phyloP scores from a whole-genome alignment of 2,888 invertebrate species.

The Hololepta plana region DNA sequence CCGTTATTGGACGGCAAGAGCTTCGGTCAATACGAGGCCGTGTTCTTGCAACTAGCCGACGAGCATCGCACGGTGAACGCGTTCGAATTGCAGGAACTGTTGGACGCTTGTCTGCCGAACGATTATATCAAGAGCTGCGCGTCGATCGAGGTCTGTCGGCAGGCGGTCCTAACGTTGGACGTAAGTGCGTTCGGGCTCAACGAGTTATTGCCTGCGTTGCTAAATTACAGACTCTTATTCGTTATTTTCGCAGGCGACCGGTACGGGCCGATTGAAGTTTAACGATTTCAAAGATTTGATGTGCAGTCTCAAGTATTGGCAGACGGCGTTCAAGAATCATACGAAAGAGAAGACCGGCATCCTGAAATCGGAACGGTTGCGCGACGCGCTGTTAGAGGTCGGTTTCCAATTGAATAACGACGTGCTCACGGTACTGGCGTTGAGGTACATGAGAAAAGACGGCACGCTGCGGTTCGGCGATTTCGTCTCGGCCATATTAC shows the following conservation, averaged over 20 bases:
- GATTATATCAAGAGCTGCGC: constrained; percentile 91
- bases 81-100: constrained; percentile 75
- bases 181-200: too few relatives aligned
- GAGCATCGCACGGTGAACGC: constrained; percentile 81
- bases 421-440: constrained; percentile 61
- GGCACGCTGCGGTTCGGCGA: constrained; percentile 83
- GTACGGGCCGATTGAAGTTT: constrained; percentile 65
- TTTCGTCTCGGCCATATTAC: constrained; percentile 77
- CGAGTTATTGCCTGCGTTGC: too few relatives aligned
- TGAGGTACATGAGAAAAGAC: constrained; percentile 83
- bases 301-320: constrained; percentile 83
- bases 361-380: constrained; percentile 64
- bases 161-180: constrained; percentile 76
- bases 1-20: constrained; percentile 49
- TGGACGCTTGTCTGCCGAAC: constrained; percentile 82
- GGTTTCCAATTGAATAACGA: constrained; percentile 77
- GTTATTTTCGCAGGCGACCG: constrained; percentile 38
- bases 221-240: constrained; percentile 1
- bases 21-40: constrained; percentile 73
- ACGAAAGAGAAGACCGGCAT: constrained; percentile 84
- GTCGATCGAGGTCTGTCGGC: constrained; percentile 78
- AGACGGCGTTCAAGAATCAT: constrained; percentile 75
- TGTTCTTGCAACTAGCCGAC: constrained; percentile 77
- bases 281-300: constrained; percentile 80
- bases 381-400: constrained; percentile 70